phyloP scores from a whole-genome alignment of 2,888 invertebrate genomes.

The Creontiades dilutus region DNA sequence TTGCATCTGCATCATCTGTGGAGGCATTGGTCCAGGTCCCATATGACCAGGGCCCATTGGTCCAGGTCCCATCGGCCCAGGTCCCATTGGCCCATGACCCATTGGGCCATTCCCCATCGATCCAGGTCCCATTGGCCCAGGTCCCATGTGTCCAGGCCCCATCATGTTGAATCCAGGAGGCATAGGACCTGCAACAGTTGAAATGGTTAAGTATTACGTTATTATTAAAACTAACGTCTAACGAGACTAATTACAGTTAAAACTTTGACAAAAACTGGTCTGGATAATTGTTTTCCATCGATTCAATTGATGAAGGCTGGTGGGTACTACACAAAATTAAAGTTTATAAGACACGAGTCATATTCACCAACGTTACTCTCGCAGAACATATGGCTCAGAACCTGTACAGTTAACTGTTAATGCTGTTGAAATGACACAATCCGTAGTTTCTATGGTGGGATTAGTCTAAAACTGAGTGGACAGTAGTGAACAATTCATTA shows the following conservation, averaged over 20 bases:
- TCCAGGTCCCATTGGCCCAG: slow-evolving; percentile 69
- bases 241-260: no score
- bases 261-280: no score
- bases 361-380: slow-evolving; percentile 7
- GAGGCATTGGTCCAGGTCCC: slow-evolving; percentile 74
- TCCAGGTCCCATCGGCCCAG: slow-evolving; percentile 69
- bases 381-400: slow-evolving; percentile 16
- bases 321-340: no score
- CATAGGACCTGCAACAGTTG: slow-evolving; percentile 55
- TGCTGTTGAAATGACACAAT: slow-evolving; percentile 14
- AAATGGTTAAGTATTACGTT: not conserved
- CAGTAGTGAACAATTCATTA: not conserved
- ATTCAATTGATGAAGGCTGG: no score
- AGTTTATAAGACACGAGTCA: no score
- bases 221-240: no score
- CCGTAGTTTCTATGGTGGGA: not conserved
- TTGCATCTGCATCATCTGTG: slow-evolving; percentile 69
- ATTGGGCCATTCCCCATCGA: slow-evolving; percentile 71
- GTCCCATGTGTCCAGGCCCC: slow-evolving; percentile 74
- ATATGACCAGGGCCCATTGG: slow-evolving; percentile 74
- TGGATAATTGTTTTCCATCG: no score
- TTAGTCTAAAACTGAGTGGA: not conserved
- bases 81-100: slow-evolving; percentile 74
- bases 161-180: slow-evolving; percentile 74
- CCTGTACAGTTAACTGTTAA: slow-evolving; percentile 15